These are phyloP conservation scores for Samia ricini DNA, from an alignment of 1,140 invertebrate genomes.

Conservation along the genomic window DNA sequence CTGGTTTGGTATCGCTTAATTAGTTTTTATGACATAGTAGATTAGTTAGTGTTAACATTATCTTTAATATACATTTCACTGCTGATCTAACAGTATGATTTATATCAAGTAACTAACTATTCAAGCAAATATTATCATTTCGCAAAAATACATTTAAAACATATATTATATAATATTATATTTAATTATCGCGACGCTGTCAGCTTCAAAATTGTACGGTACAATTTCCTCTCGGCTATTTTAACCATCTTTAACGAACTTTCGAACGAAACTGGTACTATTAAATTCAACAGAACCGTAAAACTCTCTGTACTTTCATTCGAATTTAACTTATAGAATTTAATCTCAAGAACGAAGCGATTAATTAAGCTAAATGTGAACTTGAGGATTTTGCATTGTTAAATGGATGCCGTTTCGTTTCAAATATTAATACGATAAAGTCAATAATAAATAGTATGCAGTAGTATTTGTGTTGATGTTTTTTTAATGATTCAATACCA, in stretches of 20 bases:
- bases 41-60: too few relatives aligned
- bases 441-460: too few relatives aligned
- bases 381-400: not conserved
- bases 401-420: not conserved
- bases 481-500: too few relatives aligned
- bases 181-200: not conserved
- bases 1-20: too few relatives aligned
- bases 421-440: too few relatives aligned
- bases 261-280: conserved; percentile 18
- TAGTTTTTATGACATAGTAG: too few relatives aligned
- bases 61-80: too few relatives aligned
- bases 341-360: conserved; percentile 11
- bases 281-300: conserved; percentile 16
- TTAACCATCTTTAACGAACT: conserved; percentile 26
- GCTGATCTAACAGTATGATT: too few relatives aligned
- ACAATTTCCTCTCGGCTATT: conserved; percentile 12
- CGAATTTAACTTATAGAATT: conserved; percentile 15
- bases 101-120: too few relatives aligned
- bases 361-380: not conserved
- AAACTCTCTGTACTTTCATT: conserved; percentile 20
- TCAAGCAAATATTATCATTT: too few relatives aligned
- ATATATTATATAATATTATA: not conserved
- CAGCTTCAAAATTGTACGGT: not conserved
- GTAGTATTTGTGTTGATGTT: too few relatives aligned
- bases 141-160: too few relatives aligned